Base-by-base conservation (phyloP, 1,140 invertebrate species). In the Aphis craccivora region DNA sequence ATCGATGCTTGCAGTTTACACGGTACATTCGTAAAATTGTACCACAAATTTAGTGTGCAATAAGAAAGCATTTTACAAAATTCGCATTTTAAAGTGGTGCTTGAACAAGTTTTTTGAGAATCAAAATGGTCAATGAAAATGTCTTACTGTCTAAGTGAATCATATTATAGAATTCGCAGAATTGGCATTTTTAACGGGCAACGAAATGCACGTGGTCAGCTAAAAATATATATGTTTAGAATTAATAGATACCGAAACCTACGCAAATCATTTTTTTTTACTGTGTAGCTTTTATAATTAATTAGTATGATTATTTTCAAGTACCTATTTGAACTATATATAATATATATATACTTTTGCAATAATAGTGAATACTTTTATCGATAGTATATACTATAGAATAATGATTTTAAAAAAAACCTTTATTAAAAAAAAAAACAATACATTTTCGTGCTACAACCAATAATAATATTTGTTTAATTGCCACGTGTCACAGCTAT, bases 401-500 rank as follows among this genome's bases (percentile, higher is more conserved):
- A 67, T 67, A 30, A 67, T 67, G 11, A 67, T 81, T 81, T 81
- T 18, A 37, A 81, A 81, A 43, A 45, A 45, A 45, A 45, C 45
- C 45, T 45, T 45, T 45, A 45, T 45, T 45, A 14, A 45, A 45
- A 86, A 84, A 86, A 86, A 86, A 86, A 40, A 40, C 37, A 40
- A 18, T 45, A 2, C 84, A 48, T 45, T 35, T 81, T 81, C 23
- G 35, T 87, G 6, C 25, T 2, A 2, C 40, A 18, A 20, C n/a
- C 25, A 87, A 48, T n/a, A 87, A 48, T 87, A 87, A 87, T 87
- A 87, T 87, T 48, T 87, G 45, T 48, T 48, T 87, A 87, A 87
- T 87, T 35, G 86, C 86, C 86, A 87, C 86, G 86, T 87, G 86
- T 22, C 86, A 87, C 35, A 30, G 14, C 14, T 87, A 35, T 48